Evolutionary conservation across 2,797 vertebrate species (phyloP).

Genomic region (Trachurus trachurus): DNA sequence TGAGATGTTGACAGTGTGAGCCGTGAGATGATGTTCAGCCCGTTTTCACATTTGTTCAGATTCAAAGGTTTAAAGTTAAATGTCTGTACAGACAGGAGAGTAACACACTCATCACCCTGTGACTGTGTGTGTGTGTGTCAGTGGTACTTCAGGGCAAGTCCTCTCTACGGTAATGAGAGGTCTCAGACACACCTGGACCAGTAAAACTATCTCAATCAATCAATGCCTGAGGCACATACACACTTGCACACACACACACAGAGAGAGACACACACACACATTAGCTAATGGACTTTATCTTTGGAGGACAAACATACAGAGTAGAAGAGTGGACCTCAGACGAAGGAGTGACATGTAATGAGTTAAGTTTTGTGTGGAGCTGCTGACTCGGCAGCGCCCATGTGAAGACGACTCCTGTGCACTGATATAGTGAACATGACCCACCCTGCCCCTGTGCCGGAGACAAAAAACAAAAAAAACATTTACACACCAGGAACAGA

Average conservation of each 20-base stretch:
- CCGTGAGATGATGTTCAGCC: neutral
- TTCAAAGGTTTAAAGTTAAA: neutral
- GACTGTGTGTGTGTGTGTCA: neutral
- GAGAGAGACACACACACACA: slow-evolving; percentile 17
- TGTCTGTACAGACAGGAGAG: neutral
- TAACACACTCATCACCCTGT: neutral
- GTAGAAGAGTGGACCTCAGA: neutral
- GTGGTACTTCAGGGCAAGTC: slow-evolving; percentile 27
- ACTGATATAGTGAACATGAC: slow-evolving; percentile 31
- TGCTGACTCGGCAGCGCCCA: slow-evolving; percentile 54
- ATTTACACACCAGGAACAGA: slow-evolving; percentile 50
- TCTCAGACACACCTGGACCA: slow-evolving; percentile 55
- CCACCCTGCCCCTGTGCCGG: slow-evolving; percentile 1
- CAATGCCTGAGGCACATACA: slow-evolving; percentile 6
- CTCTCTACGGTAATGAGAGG: slow-evolving; percentile 33
- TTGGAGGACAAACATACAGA: slow-evolving; percentile 10
- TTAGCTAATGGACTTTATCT: slow-evolving; percentile 41
- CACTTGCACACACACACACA: neutral
- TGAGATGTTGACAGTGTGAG: too few species aligned
- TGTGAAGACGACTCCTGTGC: slow-evolving; percentile 11
- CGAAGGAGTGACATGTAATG: slow-evolving; percentile 33
- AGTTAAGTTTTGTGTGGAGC: slow-evolving; percentile 38
- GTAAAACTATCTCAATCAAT: slow-evolving; percentile 48
- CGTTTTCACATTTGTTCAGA: neutral
- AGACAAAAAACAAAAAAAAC: slow-evolving; percentile 12